A percentile compares a stretch with the other conserved stretches of the same genome.
These are phyloP conservation scores for Cheilinus undulatus DNA, from an alignment of 2,113 vertebrate genomes.

Conservation along the genomic window DNA sequence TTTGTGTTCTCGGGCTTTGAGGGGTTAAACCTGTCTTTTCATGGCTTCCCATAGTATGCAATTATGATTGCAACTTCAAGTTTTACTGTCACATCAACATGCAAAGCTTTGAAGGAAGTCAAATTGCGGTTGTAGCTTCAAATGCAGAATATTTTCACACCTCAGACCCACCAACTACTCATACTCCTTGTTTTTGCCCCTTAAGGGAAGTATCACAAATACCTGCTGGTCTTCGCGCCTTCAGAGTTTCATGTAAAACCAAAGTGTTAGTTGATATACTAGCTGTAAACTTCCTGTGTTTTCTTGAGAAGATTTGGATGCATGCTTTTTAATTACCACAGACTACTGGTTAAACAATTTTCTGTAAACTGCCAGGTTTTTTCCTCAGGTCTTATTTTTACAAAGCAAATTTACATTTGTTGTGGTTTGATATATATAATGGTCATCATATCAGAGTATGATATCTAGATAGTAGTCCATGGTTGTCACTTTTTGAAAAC, in stretches of 20 bases:
- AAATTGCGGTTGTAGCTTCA: slow-evolving; percentile 61
- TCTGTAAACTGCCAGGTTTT: too few species aligned
- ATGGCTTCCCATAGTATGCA: not conserved
- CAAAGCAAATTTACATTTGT: too few species aligned
- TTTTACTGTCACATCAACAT: slow-evolving; percentile 13
- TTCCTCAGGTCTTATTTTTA: too few species aligned
- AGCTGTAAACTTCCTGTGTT: slow-evolving; percentile 25
- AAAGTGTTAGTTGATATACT: slow-evolving; percentile 2
- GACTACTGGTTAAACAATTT: not conserved
- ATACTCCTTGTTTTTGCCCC: slow-evolving; percentile 58
- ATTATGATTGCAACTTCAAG: slow-evolving; percentile 4
- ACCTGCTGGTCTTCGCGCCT: slow-evolving; percentile 32
- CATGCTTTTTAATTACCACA: slow-evolving; percentile 1
- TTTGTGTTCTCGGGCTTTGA: too few species aligned
- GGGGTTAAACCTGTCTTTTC: too few species aligned
- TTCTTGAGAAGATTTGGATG: slow-evolving; percentile 25
- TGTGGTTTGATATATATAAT: too few species aligned
- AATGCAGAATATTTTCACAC: slow-evolving; percentile 76
- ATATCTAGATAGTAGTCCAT: too few species aligned
- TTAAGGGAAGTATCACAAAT: slow-evolving; percentile 74
- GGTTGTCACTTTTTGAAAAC: too few species aligned
- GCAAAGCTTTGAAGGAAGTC: slow-evolving; percentile 60
- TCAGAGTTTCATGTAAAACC: slow-evolving; percentile 23
- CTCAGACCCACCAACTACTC: slow-evolving; percentile 54
- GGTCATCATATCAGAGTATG: too few species aligned